Evolutionary conservation across 2,888 invertebrate genomes (phyloP).

Genomic region (Eremobia ochroleuca): DNA sequence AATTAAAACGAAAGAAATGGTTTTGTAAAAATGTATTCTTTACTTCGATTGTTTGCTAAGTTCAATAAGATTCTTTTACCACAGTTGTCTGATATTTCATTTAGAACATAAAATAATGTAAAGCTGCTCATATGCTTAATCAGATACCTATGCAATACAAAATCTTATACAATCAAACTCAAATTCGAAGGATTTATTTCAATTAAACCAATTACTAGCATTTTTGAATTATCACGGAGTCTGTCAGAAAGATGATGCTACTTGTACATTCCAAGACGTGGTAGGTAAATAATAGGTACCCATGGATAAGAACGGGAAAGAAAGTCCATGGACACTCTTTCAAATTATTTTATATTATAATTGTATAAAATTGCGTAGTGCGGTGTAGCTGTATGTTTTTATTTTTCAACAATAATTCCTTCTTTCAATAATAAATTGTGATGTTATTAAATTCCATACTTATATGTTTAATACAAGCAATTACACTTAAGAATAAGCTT

Average conservation of each 20-base stretch:
- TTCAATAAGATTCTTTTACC: slow-evolving; percentile 5
- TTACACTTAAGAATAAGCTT: neutral
- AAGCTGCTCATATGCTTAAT: neutral
- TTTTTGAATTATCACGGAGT: no score
- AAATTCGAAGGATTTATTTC: no score
- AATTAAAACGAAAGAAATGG: slow-evolving; percentile 3
- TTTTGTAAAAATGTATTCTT: slow-evolving; percentile 3
- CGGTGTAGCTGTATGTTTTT: neutral
- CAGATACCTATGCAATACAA: neutral
- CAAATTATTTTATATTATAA: neutral
- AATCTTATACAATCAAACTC: neutral
- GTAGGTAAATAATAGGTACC: no score
- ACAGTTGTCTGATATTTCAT: neutral
- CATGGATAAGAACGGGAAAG: no score
- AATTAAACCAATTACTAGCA: no score
- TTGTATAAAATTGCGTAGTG: neutral
- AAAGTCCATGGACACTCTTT: no score
- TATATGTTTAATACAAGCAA: neutral
- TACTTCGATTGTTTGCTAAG: neutral
- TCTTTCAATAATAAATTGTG: neutral
- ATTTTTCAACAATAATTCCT: neutral
- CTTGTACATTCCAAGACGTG: no score
- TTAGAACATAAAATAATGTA: slow-evolving; percentile 7
- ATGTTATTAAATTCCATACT: neutral
- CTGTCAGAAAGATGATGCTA: no score